These are phyloP conservation scores for Dendrocopos noguchii DNA, from an alignment of 2,113 vertebrate genomes.

Conservation along the genomic window DNA sequence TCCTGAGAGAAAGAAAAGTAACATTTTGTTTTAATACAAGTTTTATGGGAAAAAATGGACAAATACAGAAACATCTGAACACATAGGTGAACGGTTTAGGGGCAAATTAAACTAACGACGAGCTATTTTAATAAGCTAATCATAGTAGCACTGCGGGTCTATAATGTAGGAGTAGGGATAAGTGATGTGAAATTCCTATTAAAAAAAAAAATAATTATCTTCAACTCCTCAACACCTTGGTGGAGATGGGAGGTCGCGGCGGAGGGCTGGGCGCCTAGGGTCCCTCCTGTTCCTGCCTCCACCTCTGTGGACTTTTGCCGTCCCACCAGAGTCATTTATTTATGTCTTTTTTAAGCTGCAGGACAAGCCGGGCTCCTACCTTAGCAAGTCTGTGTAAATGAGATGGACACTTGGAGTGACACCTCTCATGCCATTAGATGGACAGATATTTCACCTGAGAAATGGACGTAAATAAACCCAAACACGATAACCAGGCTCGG, in stretches of 20 bases:
- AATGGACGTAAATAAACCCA: neutral
- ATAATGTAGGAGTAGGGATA: neutral
- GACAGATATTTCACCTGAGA: neutral
- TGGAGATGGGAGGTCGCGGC: neutral
- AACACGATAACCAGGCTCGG: neutral
- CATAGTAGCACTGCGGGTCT: conserved; percentile 16
- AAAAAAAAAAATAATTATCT: neutral
- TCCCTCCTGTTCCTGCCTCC: neutral
- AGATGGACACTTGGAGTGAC: neutral
- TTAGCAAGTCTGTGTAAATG: neutral
- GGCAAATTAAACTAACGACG: conserved; percentile 60
- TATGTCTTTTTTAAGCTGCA: neutral
- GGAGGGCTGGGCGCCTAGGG: neutral
- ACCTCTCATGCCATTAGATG: neutral
- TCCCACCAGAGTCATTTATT: neutral
- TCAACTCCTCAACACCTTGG: conserved; percentile 13
- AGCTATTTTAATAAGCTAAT: conserved; percentile 65
- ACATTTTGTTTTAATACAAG: conserved; percentile 86
- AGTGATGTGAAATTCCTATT: neutral
- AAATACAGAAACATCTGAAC: conserved; percentile 72
- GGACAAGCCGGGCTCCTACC: neutral
- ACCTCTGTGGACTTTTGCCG: neutral
- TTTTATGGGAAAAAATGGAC: conserved; percentile 72
- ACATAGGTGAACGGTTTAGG: conserved; percentile 53
- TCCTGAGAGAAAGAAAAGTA: conserved; percentile 79